Conservation (phyloP, 2,888 invertebrate genomes). For the Drosophila cognata region DNA sequence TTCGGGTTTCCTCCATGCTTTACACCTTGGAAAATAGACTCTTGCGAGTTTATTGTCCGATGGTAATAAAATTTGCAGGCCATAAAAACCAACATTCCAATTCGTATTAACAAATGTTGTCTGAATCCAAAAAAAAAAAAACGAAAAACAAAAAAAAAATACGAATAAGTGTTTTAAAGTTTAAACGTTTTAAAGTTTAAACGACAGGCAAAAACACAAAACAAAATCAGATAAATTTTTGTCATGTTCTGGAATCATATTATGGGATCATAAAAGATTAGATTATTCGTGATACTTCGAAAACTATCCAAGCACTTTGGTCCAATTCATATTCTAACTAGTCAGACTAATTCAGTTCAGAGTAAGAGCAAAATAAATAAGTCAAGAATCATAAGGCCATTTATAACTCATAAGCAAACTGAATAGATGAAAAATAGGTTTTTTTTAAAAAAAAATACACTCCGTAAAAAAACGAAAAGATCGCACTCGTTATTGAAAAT, state of each 20-base stretch:
- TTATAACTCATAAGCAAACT: not conserved
- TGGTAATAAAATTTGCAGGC: conserved; percentile 5
- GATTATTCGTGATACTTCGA: not conserved
- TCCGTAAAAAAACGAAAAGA: not conserved
- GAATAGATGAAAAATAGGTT: not conserved
- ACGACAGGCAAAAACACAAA: not conserved
- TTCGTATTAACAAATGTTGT: not conserved
- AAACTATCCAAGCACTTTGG: not conserved
- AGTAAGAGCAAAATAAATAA: too few species aligned
- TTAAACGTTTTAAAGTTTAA: not conserved
- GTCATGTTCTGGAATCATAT: not conserved
- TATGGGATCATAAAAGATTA: not conserved
- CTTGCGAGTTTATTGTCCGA: conserved; percentile 4
- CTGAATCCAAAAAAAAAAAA: not conserved
- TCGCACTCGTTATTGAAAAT: too few species aligned
- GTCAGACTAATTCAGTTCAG: not conserved
- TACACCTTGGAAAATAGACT: conserved; percentile 4
- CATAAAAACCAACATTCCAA: conserved; percentile 6
- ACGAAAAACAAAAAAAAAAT: not conserved
- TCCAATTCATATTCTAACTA: not conserved
- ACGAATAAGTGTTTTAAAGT: not conserved
- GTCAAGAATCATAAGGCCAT: not conserved
- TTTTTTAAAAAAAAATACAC: not conserved
- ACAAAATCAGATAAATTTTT: not conserved
- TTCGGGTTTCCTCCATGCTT: not conserved